Evolutionary conservation across 1,140 invertebrate species (phyloP).

Genomic region (Drosophila sp.): DNA sequence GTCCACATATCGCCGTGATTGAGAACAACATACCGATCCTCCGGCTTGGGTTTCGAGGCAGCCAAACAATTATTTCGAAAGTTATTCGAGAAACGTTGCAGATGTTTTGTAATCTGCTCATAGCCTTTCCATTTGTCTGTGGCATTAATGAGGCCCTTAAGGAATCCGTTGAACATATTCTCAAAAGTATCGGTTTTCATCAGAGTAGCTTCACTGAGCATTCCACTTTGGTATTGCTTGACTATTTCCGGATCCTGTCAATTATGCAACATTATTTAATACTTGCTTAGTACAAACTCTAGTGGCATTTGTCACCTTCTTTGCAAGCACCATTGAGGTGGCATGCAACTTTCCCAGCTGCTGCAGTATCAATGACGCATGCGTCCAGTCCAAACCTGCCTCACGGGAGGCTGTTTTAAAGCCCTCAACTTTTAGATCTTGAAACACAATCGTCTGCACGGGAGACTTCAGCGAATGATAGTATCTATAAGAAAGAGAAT

Average conservation of each 20-base stretch:
- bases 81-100: slow-evolving; percentile 85
- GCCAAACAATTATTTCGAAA: slow-evolving; percentile 72
- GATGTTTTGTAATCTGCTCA: slow-evolving; percentile 63
- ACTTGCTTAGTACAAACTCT: not conserved
- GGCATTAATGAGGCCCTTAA: slow-evolving; percentile 67
- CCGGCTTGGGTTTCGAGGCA: slow-evolving; percentile 68
- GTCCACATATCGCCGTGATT: slow-evolving; percentile 89
- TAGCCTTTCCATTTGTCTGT: slow-evolving; percentile 63
- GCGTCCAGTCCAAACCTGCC: slow-evolving; percentile 72
- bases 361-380: slow-evolving; percentile 65
- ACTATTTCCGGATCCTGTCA: slow-evolving; percentile 66
- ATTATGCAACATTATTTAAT: not conserved
- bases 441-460: slow-evolving; percentile 78
- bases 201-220: slow-evolving; percentile 68
- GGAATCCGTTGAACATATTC: slow-evolving; percentile 64
- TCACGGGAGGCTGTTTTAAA: slow-evolving; percentile 69
- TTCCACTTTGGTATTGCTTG: slow-evolving; percentile 60
- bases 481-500: slow-evolving; percentile 72
- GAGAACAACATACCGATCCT: slow-evolving; percentile 85
- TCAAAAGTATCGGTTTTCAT: slow-evolving; percentile 63
- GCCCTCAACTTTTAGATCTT: slow-evolving; percentile 71
- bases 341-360: slow-evolving; percentile 78
- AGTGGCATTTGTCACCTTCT: slow-evolving; percentile 47
- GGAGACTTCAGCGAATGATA: slow-evolving; percentile 83
- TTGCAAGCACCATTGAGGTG: slow-evolving; percentile 77